These are phyloP conservation scores for Gasterosteus aculeatus DNA, from an alignment of 2,113 vertebrate species.

Conservation along the genomic window DNA sequence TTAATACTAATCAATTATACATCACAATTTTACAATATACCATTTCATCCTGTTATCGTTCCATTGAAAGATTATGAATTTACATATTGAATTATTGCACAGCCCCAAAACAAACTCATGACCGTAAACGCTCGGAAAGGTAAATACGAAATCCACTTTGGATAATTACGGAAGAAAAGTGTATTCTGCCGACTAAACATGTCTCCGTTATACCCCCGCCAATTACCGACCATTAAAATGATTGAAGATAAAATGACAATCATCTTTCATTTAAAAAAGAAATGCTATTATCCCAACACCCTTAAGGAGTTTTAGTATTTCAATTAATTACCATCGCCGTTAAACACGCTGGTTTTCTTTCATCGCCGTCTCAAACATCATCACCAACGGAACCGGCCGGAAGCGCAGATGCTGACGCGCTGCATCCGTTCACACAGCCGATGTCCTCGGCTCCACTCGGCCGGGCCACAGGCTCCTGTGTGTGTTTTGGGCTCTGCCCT, in stretches of 20 bases:
- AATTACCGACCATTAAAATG: slow-evolving; percentile 41
- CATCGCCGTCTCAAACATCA: too few species aligned
- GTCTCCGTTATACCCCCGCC: slow-evolving; percentile 6
- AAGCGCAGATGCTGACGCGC: neutral
- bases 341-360: slow-evolving; percentile 4
- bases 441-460: too few species aligned
- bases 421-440: too few species aligned
- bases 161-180: slow-evolving; percentile 4
- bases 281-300: slow-evolving; percentile 4
- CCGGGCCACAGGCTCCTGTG: too few species aligned
- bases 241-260: slow-evolving; percentile 23
- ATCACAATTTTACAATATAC: neutral
- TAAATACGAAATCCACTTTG: neutral
- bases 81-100: neutral
- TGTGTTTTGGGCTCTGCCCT: too few species aligned
- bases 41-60: neutral
- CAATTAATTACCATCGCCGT: slow-evolving; percentile 2
- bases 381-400: neutral
- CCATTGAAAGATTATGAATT: neutral
- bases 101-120: neutral
- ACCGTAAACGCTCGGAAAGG: slow-evolving; percentile 8
- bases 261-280: neutral
- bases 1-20: neutral
- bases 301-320: slow-evolving; percentile 4
- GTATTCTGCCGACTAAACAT: slow-evolving; percentile 11